These are phyloP conservation scores for Chloropsis cyanopogon DNA, from an alignment of 2,113 vertebrate genomes.

Conservation along the genomic window DNA sequence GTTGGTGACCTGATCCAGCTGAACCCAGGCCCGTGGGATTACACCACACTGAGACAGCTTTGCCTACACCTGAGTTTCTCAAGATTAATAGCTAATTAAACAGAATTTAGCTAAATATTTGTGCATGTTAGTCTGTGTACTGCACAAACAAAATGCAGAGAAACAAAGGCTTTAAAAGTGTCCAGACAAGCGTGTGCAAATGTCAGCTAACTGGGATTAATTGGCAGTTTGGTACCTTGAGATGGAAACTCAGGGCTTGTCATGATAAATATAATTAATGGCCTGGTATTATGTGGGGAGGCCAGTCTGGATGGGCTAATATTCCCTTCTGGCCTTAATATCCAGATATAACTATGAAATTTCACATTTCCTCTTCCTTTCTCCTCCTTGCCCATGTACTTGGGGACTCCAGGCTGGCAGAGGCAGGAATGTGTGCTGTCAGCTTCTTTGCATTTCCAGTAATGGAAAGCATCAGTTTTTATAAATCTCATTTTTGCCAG, in stretches of 20 bases:
- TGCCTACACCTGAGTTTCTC: background rate
- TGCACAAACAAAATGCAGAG: background rate
- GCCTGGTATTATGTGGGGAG: slow-evolving; percentile 10
- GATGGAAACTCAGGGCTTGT: slow-evolving; percentile 29
- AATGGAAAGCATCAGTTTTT: slow-evolving; percentile 62
- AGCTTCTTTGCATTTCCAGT: slow-evolving; percentile 62
- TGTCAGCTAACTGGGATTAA: slow-evolving; percentile 48
- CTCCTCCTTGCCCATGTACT: slow-evolving; percentile 33
- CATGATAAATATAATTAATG: slow-evolving; percentile 61
- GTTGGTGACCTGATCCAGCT: background rate
- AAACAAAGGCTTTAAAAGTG: slow-evolving; percentile 36
- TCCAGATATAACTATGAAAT: slow-evolving; percentile 24
- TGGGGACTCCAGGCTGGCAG: slow-evolving; percentile 67
- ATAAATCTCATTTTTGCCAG: slow-evolving; percentile 52
- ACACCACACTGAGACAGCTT: background rate
- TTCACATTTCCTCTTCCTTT: slow-evolving; percentile 45
- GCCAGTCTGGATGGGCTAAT: slow-evolving; percentile 29
- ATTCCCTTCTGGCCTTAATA: slow-evolving; percentile 31
- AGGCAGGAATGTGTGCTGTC: slow-evolving; percentile 47
- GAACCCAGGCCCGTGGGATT: fast-evolving
- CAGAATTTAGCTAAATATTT: background rate
- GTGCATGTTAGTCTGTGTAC: background rate
- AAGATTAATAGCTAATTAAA: slow-evolving; percentile 24
- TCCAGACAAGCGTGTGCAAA: background rate
- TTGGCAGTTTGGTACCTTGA: slow-evolving; percentile 51